A percentile compares a stretch with the other conserved stretches of the same genome.
These are phyloP conservation scores for Limanda limanda DNA, from an alignment of 2,113 vertebrate genomes.

Conservation along the genomic window DNA sequence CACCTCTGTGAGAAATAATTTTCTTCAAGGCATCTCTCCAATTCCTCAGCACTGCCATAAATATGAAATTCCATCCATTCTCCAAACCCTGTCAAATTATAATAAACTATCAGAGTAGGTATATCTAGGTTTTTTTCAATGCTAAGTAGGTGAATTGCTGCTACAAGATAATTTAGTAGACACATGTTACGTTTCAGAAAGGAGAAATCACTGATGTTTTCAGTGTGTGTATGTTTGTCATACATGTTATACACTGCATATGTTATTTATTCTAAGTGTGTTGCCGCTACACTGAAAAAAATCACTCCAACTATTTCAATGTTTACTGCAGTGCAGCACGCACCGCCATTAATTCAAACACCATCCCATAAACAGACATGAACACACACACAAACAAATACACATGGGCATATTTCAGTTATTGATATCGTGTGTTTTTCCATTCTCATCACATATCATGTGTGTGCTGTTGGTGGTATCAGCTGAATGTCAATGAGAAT, in stretches of 20 bases:
- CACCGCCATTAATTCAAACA: slow-evolving; percentile 54
- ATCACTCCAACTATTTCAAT: slow-evolving; percentile 33
- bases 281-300: slow-evolving; percentile 19
- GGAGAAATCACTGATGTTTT: background rate
- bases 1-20: slow-evolving; percentile 7
- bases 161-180: background rate
- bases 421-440: slow-evolving; percentile 68
- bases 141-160: background rate
- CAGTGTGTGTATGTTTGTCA: background rate
- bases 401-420: slow-evolving; percentile 61
- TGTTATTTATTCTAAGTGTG: slow-evolving; percentile 20
- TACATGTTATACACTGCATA: background rate
- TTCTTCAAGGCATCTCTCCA: background rate
- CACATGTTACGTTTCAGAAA: background rate
- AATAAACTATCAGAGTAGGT: background rate
- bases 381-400: slow-evolving; percentile 30
- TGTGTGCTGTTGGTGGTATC: slow-evolving; percentile 83
- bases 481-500: slow-evolving; percentile 73
- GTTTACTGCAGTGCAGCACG: slow-evolving; percentile 36
- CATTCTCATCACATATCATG: slow-evolving; percentile 77
- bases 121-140: background rate
- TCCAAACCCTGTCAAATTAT: background rate
- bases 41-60: background rate
- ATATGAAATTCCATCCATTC: background rate
- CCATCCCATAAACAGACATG: slow-evolving; percentile 46